These are phyloP conservation scores for Aplocera efformata DNA, from an alignment of 2,888 invertebrate genomes.

Conservation along the genomic window DNA sequence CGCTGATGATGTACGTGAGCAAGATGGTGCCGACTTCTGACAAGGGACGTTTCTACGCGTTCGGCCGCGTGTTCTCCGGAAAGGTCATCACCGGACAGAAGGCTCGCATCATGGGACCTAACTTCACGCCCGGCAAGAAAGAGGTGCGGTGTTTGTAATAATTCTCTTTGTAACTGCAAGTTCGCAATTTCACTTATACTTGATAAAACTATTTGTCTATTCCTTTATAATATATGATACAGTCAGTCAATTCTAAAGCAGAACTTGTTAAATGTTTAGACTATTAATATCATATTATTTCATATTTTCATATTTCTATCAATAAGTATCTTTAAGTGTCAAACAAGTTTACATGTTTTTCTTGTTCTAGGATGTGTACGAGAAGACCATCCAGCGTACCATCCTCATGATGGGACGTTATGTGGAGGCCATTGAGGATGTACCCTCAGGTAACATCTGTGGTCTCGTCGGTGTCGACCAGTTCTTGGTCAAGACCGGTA, in stretches of 20 bases:
- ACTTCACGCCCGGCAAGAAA: constrained; percentile 98
- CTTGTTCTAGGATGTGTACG: constrained; percentile 88
- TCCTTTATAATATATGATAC: too few species aligned
- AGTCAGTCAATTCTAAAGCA: too few species aligned
- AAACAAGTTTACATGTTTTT: background rate
- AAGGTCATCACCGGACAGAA: constrained; percentile 94
- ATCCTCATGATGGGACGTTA: constrained; percentile 99
- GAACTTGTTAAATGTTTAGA: too few species aligned
- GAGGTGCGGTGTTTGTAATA: constrained; percentile 78
- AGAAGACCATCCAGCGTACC: constrained; percentile 99
- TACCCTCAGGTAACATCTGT: constrained; percentile 99
- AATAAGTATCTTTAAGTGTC: constrained; percentile 15
- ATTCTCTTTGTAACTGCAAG: too few species aligned
- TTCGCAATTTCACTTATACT: too few species aligned
- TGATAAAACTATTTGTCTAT: too few species aligned
- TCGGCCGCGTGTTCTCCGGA: constrained; percentile 99
- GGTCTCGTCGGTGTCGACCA: constrained; percentile 99
- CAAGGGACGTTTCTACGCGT: constrained; percentile 99
- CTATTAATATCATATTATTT: background rate
- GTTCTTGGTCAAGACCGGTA: constrained; percentile 99
- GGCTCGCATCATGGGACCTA: constrained; percentile 99
- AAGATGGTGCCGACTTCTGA: constrained; percentile 99
- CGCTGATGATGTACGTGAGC: constrained; percentile 99
- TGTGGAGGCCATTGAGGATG: constrained; percentile 99
- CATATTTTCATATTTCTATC: too few species aligned